Evolutionary conservation across 2,113 vertebrate species (phyloP), one percentile per base, ranked within the genome.

Genomic region (Menidia beryllina): DNA sequence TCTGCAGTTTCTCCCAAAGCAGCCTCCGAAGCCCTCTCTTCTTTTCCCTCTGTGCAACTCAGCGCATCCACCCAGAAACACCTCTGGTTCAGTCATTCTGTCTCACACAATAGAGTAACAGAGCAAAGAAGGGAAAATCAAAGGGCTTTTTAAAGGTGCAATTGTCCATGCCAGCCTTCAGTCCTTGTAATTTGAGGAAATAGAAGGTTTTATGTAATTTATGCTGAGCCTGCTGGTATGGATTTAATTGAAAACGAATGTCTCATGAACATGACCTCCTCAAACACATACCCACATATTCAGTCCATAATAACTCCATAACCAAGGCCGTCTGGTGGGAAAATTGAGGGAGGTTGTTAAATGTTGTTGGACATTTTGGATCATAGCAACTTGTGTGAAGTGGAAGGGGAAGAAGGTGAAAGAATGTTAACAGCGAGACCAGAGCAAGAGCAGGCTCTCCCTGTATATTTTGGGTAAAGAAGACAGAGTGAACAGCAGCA

Each of bases 171-270:
- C 58, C 43, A 58, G 69, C 55, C 65, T 56, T 56, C 74, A 81
- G 84, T 86, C 64, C 72, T 57, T 79, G 82, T 84, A 83, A 83
- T 89, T 88, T 86, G 60, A 79, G 77, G 79, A 87, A 89, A 89
- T 63, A 36, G 69, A 72, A 76, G 79, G 70, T 82, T 90, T 90
- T 69, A 43, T 77, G 72, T 83, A 66, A 75, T 82, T 75, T 80
- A 77, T 75, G 71, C 71, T 69, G 58, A 86, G 69, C 63, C 72
- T 71, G 75, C 75, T 53, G 72, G 81, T 79, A 70, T 34, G 61
- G 64, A 74, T 65, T 81, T 90, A 88, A 92, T 90, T 87, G 83
- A 81, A 88, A 88, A 89, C 56, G 73, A 88, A 90, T 82, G 86
- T 86, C 67, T 84, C 8, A 27, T 53, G 73, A 79, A 80, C 80